Evolutionary conservation across 2,888 invertebrate genomes (phyloP).

Genomic region (Drosophila pseudotakahashii): DNA sequence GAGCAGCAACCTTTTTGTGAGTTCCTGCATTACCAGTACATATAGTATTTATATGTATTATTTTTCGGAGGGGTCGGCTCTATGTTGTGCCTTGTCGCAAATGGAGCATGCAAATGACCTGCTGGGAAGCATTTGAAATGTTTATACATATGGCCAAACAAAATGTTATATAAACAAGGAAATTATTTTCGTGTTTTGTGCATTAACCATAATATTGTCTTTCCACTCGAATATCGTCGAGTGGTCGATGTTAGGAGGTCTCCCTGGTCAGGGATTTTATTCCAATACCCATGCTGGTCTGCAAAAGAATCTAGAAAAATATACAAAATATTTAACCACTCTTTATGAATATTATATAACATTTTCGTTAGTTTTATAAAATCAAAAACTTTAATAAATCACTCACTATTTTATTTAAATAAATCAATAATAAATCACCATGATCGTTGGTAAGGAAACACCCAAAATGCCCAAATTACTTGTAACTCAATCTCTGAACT

Average conservation of each 20-base stretch:
- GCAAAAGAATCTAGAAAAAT: background rate
- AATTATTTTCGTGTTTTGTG: slow-evolving; percentile 28
- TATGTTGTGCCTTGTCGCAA: slow-evolving; percentile 53
- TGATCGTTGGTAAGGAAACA: slow-evolving; percentile 6
- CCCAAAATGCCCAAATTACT: slow-evolving; percentile 10
- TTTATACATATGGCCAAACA: slow-evolving; percentile 60
- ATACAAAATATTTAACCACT: background rate
- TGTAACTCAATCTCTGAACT: slow-evolving; percentile 34
- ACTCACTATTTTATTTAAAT: background rate
- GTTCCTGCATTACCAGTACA: slow-evolving; percentile 18
- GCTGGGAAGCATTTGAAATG: slow-evolving; percentile 66
- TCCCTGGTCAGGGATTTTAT: background rate
- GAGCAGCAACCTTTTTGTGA: slow-evolving; percentile 28
- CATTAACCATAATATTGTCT: slow-evolving; percentile 25
- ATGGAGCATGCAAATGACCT: slow-evolving; percentile 67
- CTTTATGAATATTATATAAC: too few relatives aligned
- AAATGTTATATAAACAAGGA: slow-evolving; percentile 43
- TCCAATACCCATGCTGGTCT: background rate
- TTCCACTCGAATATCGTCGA: slow-evolving; percentile 14
- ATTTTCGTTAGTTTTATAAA: too few relatives aligned
- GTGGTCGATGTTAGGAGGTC: background rate
- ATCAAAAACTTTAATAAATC: too few relatives aligned
- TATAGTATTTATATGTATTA: slow-evolving; percentile 8
- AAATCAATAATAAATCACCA: slow-evolving; percentile 13
- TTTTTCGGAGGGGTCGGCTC: slow-evolving; percentile 26